Evolutionary conservation across 2,888 invertebrate species (phyloP).

Genomic region (Adela reaumurella): DNA sequence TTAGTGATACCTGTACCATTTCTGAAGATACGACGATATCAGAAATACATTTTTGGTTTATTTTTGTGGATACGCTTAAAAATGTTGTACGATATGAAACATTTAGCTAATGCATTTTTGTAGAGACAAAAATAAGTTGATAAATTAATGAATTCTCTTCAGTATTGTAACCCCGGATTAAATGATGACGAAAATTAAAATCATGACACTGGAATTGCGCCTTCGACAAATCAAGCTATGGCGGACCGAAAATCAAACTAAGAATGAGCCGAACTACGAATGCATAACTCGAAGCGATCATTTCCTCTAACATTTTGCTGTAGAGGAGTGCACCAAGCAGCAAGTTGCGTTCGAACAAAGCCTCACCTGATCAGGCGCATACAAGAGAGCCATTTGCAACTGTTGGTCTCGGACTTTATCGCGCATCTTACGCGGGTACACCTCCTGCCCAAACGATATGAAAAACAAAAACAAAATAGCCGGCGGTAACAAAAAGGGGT

Average conservation of each 20-base stretch:
- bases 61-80: too few relatives aligned
- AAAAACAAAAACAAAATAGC: constrained; percentile 52
- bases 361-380: constrained; percentile 55
- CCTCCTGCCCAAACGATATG: constrained; percentile 66
- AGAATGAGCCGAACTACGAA: neutral
- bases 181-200: neutral
- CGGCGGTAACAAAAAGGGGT: constrained; percentile 52
- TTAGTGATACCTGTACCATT: too few relatives aligned
- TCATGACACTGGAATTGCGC: neutral
- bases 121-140: too few relatives aligned
- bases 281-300: neutral
- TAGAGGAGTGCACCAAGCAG: constrained; percentile 17
- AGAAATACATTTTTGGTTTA: too few relatives aligned
- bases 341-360: constrained; percentile 41
- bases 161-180: neutral
- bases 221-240: neutral
- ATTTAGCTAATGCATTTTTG: too few relatives aligned
- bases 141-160: too few relatives aligned
- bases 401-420: constrained; percentile 70
- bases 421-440: constrained; percentile 78
- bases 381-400: constrained; percentile 57
- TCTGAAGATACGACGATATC: too few relatives aligned
- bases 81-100: too few relatives aligned
- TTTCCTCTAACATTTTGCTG: neutral
- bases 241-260: neutral